Evolutionary conservation across 2,113 vertebrate species (phyloP).

Genomic region (Acrocephalus kingi): DNA sequence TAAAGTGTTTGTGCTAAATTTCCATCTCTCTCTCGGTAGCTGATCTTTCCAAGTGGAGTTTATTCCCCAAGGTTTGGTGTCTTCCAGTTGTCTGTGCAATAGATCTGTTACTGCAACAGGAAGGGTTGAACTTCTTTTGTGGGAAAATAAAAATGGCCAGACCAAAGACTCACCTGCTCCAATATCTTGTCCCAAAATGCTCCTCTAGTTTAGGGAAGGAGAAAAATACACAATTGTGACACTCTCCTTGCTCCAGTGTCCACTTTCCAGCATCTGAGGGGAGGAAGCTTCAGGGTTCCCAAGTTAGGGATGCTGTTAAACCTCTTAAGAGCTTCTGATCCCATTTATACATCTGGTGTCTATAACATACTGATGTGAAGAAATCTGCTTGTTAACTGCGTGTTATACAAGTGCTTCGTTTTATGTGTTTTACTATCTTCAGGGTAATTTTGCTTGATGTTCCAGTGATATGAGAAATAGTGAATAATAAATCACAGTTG

Average conservation of each 20-base stretch:
- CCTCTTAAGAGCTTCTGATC: neutral
- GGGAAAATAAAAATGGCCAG: neutral
- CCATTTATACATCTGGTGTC: neutral
- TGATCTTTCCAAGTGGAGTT: neutral
- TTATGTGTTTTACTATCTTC: neutral
- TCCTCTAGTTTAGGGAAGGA: neutral
- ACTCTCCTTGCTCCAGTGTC: neutral
- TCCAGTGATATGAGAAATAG: neutral
- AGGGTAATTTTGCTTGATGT: neutral
- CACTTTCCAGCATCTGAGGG: accelerated
- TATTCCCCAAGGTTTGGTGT: neutral
- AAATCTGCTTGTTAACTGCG: neutral
- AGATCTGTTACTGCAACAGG: neutral
- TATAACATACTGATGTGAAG: neutral
- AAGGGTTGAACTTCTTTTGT: neutral
- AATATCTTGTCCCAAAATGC: neutral
- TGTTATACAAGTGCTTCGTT: neutral
- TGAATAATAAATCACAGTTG: neutral
- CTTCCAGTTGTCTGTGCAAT: neutral
- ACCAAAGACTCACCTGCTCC: neutral
- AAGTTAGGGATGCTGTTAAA: neutral
- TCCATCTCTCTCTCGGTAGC: neutral
- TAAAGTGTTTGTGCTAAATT: neutral
- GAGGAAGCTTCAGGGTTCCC: neutral
- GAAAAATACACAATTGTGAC: neutral